A percentile compares a stretch with the other conserved stretches of the same genome.
These are phyloP conservation scores for Limenitis camilla DNA, from an alignment of 2,888 invertebrate genomes.

Conservation along the genomic window DNA sequence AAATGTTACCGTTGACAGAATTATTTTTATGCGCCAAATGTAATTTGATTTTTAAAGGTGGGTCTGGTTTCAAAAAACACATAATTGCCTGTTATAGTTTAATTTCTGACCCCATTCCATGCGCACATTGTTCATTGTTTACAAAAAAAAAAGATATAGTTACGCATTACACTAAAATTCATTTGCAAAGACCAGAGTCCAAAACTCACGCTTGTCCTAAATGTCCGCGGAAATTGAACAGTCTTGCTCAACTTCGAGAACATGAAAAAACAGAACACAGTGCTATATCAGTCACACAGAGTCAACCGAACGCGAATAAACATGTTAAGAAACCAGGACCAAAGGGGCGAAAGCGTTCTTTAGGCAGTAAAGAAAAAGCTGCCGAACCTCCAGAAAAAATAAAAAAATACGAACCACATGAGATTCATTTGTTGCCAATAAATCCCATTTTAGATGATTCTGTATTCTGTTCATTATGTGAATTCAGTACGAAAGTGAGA, in stretches of 20 bases:
- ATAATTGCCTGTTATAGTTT: constrained; percentile 23
- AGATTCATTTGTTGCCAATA: constrained; percentile 78
- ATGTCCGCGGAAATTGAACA: constrained; percentile 28
- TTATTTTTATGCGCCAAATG: constrained; percentile 48
- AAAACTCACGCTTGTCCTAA: constrained; percentile 29
- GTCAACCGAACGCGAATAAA: background rate
- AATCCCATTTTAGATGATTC: constrained; percentile 77
- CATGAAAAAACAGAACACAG: constrained; percentile 29
- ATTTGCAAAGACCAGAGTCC: constrained; percentile 13
- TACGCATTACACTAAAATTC: constrained; percentile 34
- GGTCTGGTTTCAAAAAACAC: constrained; percentile 41
- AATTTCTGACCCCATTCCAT: constrained; percentile 19
- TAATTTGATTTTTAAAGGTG: constrained; percentile 23
- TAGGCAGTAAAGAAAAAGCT: constrained; percentile 11
- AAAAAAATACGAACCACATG: constrained; percentile 71
- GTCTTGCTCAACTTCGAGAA: constrained; percentile 25
- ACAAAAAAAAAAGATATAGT: constrained; percentile 28
- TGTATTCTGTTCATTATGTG: constrained; percentile 79
- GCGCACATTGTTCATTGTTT: constrained; percentile 28
- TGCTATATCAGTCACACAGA: background rate
- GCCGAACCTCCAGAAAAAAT: constrained; percentile 29
- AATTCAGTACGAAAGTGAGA: constrained; percentile 80
- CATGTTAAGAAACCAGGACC: background rate
- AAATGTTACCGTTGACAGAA: constrained; percentile 8
- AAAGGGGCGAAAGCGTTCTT: constrained; percentile 18